These are phyloP conservation scores for Athrips mouffetella DNA, from an alignment of 2,888 invertebrate species.

Conservation along the genomic window DNA sequence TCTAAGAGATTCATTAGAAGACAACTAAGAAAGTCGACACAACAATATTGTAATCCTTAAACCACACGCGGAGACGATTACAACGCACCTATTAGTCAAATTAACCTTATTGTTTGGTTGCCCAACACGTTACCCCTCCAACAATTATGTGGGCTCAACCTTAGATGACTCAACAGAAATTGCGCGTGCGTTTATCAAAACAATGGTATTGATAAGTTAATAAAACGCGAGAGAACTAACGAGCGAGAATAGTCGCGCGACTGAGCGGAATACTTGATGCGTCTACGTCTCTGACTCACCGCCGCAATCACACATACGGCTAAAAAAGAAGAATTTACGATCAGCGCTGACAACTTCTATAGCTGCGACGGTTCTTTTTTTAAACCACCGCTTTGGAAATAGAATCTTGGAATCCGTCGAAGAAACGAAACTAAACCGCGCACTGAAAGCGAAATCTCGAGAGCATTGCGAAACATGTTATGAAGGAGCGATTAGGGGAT, in stretches of 20 bases:
- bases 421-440: slow-evolving; percentile 35
- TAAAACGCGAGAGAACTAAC: slow-evolving; percentile 68
- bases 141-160: slow-evolving; percentile 63
- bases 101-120: slow-evolving; percentile 75
- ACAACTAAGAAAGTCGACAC: slow-evolving; percentile 50
- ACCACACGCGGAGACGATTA: slow-evolving; percentile 77
- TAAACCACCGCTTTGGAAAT: slow-evolving; percentile 41
- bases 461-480: slow-evolving; percentile 61
- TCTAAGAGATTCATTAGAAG: slow-evolving; percentile 62
- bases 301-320: slow-evolving; percentile 36
- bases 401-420: slow-evolving; percentile 38
- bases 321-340: slow-evolving; percentile 45
- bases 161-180: slow-evolving; percentile 76
- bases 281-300: slow-evolving; percentile 48
- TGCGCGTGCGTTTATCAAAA: slow-evolving; percentile 74
- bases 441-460: slow-evolving; percentile 65
- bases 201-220: slow-evolving; percentile 79
- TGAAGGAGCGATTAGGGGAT: slow-evolving; percentile 66
- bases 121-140: slow-evolving; percentile 60
- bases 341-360: slow-evolving; percentile 48
- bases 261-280: slow-evolving; percentile 54
- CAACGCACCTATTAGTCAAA: slow-evolving; percentile 78
- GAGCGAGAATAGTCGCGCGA: slow-evolving; percentile 65
- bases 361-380: slow-evolving; percentile 42
- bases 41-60: slow-evolving; percentile 68